Conservation (phyloP, 2,888 invertebrate genomes). For the Eumerus sabulonum region DNA sequence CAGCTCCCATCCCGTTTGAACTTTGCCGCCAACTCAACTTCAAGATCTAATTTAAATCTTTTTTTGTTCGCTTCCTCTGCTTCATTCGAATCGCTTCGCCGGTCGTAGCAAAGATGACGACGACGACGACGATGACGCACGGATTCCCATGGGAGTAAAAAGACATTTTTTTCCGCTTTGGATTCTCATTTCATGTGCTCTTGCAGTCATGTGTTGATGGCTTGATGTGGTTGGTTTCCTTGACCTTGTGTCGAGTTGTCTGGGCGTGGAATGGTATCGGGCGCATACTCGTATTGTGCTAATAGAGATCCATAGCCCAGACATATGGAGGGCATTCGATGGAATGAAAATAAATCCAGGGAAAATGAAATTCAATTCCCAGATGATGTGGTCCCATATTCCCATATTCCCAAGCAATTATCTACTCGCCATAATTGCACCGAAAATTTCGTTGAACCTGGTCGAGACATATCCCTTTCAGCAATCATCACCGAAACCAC, state of each 20-base stretch:
- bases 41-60: slow-evolving; percentile 29
- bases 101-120: too few species aligned
- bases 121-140: neutral
- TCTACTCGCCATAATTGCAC: slow-evolving; percentile 52
- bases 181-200: too few species aligned
- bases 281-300: neutral
- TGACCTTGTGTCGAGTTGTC: too few species aligned
- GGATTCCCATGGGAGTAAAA: slow-evolving; percentile 49
- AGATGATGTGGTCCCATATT: slow-evolving; percentile 35
- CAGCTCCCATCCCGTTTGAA: slow-evolving; percentile 23
- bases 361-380: slow-evolving; percentile 60
- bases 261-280: neutral
- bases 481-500: too few species aligned
- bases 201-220: too few species aligned
- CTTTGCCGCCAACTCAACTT: slow-evolving; percentile 29
- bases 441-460: neutral
- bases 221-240: too few species aligned
- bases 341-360: slow-evolving; percentile 8
- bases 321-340: slow-evolving; percentile 15
- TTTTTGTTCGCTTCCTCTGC: neutral
- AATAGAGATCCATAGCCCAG: slow-evolving; percentile 10
- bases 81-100: too few species aligned
- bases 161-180: neutral
- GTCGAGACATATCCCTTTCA: too few species aligned
- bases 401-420: slow-evolving; percentile 57